Percentiles rank a stretch among this genome's conserved stretches.
Evolutionary conservation across 2,888 invertebrate species (phyloP).

Genomic region (Tethea ocularis): DNA sequence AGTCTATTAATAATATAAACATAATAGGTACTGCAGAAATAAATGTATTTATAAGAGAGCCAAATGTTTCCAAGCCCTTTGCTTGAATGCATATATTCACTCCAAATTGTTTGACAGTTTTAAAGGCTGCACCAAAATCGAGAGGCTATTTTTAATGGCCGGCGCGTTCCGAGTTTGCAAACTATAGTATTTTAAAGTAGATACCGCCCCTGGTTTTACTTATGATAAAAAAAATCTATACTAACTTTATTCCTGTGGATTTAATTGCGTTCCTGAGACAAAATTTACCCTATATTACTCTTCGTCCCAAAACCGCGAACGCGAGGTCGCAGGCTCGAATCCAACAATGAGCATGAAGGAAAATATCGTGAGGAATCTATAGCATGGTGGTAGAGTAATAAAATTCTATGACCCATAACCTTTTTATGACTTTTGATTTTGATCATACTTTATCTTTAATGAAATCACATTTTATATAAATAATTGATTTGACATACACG

Average conservation of each 20-base stretch:
- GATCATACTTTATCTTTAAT: background rate
- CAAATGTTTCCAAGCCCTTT: constrained; percentile 17
- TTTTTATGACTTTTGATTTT: background rate
- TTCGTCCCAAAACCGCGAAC: no score
- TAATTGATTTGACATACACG: background rate
- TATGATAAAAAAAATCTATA: no score
- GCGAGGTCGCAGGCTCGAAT: no score
- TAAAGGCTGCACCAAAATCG: constrained; percentile 14
- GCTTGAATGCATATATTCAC: constrained; percentile 15
- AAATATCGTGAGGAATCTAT: no score
- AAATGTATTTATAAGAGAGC: background rate
- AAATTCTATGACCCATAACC: background rate
- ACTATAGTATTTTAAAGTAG: no score
- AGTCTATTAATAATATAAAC: no score
- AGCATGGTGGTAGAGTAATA: no score
- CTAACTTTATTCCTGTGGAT: no score
- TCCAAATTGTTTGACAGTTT: constrained; percentile 24
- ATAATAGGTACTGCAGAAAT: background rate
- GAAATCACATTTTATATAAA: background rate
- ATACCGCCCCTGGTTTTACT: no score
- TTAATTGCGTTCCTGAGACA: no score
- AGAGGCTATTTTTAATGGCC: constrained; percentile 19
- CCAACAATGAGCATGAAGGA: no score
- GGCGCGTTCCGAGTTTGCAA: background rate
- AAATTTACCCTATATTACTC: no score